Evolutionary conservation across 2,797 vertebrate species (phyloP).

Genomic region (Streptopelia turtur): DNA sequence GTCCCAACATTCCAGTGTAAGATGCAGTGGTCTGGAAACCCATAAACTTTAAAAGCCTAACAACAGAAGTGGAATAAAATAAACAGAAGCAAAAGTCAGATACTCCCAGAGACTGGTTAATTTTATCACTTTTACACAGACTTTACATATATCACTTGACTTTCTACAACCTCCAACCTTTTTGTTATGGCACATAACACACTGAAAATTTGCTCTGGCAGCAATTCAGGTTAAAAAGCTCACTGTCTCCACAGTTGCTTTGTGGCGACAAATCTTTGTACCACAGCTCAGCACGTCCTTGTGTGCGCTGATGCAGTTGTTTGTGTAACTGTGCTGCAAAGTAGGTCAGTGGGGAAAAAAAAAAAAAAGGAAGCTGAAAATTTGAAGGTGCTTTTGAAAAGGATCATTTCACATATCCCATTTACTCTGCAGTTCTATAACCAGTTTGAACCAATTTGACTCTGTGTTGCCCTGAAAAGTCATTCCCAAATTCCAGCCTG

Average conservation of each 20-base stretch:
- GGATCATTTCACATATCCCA: neutral
- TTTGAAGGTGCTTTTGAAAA: slow-evolving; percentile 7
- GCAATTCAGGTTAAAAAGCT: neutral
- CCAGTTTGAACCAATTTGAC: neutral
- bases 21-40: neutral
- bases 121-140: neutral
- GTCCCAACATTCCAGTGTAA: neutral
- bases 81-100: neutral
- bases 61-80: neutral
- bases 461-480: neutral
- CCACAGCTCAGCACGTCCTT: neutral
- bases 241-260: neutral
- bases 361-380: neutral
- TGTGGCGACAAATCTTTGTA: neutral
- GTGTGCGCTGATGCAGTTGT: slow-evolving; percentile 16
- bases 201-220: neutral
- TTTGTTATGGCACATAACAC: neutral
- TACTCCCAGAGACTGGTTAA: neutral
- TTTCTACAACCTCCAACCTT: neutral
- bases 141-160: neutral
- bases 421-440: neutral
- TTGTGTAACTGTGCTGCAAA: slow-evolving; percentile 50
- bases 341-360: slow-evolving; percentile 27
- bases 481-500: neutral
- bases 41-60: neutral